A percentile compares a stretch with the other conserved stretches of the same genome.
Conservation (phyloP, 2,113 vertebrate genomes). For the Sinocyclocheilus rhinocerous region DNA sequence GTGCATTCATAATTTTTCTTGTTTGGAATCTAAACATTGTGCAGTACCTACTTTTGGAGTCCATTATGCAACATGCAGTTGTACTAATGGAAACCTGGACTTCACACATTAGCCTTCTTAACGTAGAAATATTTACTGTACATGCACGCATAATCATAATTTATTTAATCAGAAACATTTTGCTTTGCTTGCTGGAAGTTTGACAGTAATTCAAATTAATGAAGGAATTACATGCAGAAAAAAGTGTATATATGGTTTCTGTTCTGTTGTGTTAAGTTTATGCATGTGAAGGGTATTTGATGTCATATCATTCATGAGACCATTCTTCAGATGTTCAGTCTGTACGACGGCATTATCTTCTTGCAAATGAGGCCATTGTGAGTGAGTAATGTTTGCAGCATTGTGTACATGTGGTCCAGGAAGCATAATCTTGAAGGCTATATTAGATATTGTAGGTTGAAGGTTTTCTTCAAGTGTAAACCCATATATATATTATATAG, state of each 20-base stretch:
- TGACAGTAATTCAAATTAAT: not conserved
- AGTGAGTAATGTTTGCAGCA: not conserved
- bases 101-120: not conserved
- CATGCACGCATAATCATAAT: not conserved
- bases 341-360: not conserved
- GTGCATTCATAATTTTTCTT: too few species aligned
- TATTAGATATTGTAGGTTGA: not conserved
- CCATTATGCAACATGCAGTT: not conserved
- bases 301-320: not conserved
- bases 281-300: not conserved
- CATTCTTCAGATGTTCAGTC: conserved; percentile 12
- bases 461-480: not conserved
- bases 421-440: not conserved
- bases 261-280: not conserved
- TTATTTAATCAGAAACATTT: conserved; percentile 14
- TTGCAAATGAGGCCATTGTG: not conserved
- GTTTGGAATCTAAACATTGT: not conserved
- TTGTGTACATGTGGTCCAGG: not conserved
- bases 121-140: not conserved
- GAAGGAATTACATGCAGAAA: not conserved
- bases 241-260: not conserved
- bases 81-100: not conserved
- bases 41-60: not conserved
- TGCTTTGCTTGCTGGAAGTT: not conserved
- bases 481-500: too few species aligned